Percentiles rank a stretch among this genome's conserved stretches.
Conservation (phyloP, 2,888 invertebrate species). For the Lasioglossum calceatum region DNA sequence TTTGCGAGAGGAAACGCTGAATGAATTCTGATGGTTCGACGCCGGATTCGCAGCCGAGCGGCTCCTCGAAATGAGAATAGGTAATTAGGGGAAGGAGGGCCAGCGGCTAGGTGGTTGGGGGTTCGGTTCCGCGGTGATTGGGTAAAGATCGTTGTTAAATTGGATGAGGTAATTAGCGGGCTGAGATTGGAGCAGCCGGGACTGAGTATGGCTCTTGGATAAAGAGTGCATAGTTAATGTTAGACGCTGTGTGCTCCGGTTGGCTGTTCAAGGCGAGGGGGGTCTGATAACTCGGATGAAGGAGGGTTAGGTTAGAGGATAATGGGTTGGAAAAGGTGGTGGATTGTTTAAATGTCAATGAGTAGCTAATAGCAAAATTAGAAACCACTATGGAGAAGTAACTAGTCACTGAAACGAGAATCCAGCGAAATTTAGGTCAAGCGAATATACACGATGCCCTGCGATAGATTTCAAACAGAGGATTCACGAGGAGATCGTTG, state of each 20-base stretch:
- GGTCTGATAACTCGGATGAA: neutral
- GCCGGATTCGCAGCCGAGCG: neutral
- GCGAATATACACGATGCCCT: no score
- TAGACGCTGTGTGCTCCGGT: neutral
- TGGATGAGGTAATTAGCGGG: neutral
- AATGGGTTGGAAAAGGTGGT: neutral
- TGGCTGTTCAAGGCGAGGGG: neutral
- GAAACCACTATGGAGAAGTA: no score
- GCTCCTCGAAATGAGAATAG: neutral
- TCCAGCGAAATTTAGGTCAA: no score
- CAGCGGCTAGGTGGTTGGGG: neutral
- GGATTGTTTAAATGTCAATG: neutral
- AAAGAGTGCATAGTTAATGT: neutral
- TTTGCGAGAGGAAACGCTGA: constrained; percentile 1
- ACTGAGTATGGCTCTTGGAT: neutral
- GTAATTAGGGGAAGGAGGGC: neutral
- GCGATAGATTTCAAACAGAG: no score
- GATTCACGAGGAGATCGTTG: neutral
- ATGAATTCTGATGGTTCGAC: neutral
- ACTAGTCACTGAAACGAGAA: no score
- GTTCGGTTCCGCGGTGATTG: neutral
- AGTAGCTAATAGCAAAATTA: no score
- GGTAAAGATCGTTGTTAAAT: neutral
- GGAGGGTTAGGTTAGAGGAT: neutral
- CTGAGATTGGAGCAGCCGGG: neutral